Conservation (phyloP, 2,888 invertebrate species). For the Pteria penguin region DNA sequence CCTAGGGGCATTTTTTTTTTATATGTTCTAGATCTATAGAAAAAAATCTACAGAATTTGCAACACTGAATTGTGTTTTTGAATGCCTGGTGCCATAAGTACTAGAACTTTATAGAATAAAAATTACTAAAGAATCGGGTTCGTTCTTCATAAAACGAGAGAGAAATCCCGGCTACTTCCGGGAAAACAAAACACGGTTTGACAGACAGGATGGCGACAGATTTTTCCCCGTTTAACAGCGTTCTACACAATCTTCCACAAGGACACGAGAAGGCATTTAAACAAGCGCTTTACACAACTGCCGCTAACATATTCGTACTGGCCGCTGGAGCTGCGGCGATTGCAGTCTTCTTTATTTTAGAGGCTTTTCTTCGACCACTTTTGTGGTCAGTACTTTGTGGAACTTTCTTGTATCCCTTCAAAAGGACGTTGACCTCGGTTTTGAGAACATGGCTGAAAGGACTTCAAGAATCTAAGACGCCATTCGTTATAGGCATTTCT, state of each 20-base stretch:
- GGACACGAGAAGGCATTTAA: conserved; percentile 91
- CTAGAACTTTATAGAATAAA: too few relatives aligned
- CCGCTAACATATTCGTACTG: conserved; percentile 88
- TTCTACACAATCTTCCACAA: conserved; percentile 57
- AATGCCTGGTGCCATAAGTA: too few relatives aligned
- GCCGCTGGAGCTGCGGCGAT: conserved; percentile 83
- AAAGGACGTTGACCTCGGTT: conserved; percentile 88
- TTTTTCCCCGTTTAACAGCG: conserved; percentile 34
- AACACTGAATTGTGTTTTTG: too few relatives aligned
- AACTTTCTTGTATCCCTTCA: conserved; percentile 97
- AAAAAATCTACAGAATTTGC: too few relatives aligned
- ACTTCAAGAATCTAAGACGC: conserved; percentile 77
- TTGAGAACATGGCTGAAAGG: conserved; percentile 87
- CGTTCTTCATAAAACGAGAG: too few relatives aligned
- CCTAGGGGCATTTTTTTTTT: too few relatives aligned
- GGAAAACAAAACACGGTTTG: too few relatives aligned
- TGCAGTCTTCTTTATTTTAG: conserved; percentile 83
- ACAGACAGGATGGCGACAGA: conserved; percentile 38
- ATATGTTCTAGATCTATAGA: too few relatives aligned
- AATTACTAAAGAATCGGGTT: too few relatives aligned
- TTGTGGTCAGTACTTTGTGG: conserved; percentile 98
- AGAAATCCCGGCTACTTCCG: too few relatives aligned
- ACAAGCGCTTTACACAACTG: conserved; percentile 93
- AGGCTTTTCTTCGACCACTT: conserved; percentile 95
- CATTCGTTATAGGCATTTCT: conserved; percentile 80